Base-by-base conservation (phyloP, 2,888 invertebrate species). In the Drosophila maculinotata region DNA sequence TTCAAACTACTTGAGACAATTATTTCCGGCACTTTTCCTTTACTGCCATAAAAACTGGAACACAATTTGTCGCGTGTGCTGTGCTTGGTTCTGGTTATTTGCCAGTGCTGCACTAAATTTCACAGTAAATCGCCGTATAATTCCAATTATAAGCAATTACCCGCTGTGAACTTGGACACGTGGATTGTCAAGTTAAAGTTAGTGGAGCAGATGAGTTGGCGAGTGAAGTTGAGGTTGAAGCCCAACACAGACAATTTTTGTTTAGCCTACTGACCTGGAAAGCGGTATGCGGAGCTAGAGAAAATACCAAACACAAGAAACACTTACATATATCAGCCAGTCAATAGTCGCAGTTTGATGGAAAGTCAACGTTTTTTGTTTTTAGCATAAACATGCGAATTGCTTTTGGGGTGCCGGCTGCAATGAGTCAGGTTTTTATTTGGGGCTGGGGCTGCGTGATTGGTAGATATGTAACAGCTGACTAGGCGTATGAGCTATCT, bases 1-100 rank as follows among this genome's bases (percentile, higher is more conserved):
- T 88, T 81, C 84, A 81, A 83, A 83, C 88, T 69, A 83, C 87
- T 81, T 87, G 66, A 73, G 70, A 58, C 81, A 81, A 88, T 81
- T 88, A 81, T 81, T 88, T 88, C 81, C 81, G 88, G 80, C 80
- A 88, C 81, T 81, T 72, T 86, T 87, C 65, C 87, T 76, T 68
- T 62, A 25, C 52, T 36, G 30, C 9, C 33, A 62, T 38, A 51
- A 53, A 72, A 88, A 81, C 65, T 73, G 69, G 87, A 33, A 67
- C 81, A 69, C 44, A 63, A 56, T 56, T 67, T 38, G 51, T 38
- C 30, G 53, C 54, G 59, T 56, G 31, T 45, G 44, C 49, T 26
- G 42, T 33, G 56, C 44, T 53, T 72, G 14, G 35, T 51, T 49
- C 47, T 47, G 52, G 75, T 60, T 67, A 75, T 70, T 86, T 68